A percentile compares a stretch with the other conserved stretches of the same genome.
These are phyloP conservation scores for Cranoglanis bouderius DNA, from an alignment of 2,113 vertebrate genomes.

Conservation along the genomic window DNA sequence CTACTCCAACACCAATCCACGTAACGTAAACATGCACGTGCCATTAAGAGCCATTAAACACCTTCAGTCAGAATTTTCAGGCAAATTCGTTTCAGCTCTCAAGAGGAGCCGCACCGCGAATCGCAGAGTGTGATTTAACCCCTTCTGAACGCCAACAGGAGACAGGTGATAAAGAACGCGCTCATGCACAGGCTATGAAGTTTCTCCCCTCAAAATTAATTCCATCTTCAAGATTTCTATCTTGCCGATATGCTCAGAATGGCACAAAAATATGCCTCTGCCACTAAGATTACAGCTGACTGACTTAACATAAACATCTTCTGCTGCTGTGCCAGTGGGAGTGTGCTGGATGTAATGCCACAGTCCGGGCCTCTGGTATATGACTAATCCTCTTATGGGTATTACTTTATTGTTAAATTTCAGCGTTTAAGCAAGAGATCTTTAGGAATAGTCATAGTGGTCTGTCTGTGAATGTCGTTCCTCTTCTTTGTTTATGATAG, in stretches of 20 bases:
- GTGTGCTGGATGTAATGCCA: constrained; percentile 35
- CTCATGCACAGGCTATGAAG: constrained; percentile 89
- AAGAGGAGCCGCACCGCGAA: constrained; percentile 89
- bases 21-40: constrained; percentile 55
- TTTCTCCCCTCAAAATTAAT: constrained; percentile 91
- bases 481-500: neutral
- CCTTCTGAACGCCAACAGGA: constrained; percentile 88
- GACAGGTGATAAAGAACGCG: constrained; percentile 90
- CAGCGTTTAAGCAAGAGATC: neutral
- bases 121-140: constrained; percentile 86
- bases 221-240: constrained; percentile 96
- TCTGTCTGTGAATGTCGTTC: neutral
- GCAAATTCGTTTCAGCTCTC: constrained; percentile 88
- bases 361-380: constrained; percentile 31
- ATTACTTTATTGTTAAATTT: constrained; percentile 4
- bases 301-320: constrained; percentile 78
- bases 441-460: neutral
- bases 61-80: constrained; percentile 87
- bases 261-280: constrained; percentile 87
- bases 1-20: constrained; percentile 82
- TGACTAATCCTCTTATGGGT: constrained; percentile 1
- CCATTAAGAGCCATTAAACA: constrained; percentile 89
- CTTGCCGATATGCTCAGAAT: constrained; percentile 90
- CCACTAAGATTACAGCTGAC: constrained; percentile 85
- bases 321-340: constrained; percentile 65